These are phyloP conservation scores for Stichopus chloronotus DNA, from an alignment of 35 echinoderm and acorn worm genomes.

Conservation along the genomic window DNA sequence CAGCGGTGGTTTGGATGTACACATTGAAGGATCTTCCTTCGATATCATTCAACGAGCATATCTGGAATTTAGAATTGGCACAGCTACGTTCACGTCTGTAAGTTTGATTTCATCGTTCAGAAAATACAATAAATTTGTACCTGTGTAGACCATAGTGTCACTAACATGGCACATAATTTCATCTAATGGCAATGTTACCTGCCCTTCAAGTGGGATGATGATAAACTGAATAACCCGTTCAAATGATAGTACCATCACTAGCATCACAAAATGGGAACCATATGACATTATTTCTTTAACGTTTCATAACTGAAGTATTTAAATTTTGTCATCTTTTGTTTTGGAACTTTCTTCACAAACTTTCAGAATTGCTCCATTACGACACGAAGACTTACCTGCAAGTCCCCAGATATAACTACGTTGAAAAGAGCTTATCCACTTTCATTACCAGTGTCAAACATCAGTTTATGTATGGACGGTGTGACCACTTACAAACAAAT, in stretches of 20 bases:
- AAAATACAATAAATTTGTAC: too few species aligned
- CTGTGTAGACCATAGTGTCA: too few species aligned
- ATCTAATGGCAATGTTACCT: too few species aligned
- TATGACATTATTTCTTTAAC: too few species aligned
- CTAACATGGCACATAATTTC: too few species aligned
- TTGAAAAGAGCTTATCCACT: neutral
- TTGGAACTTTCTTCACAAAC: neutral
- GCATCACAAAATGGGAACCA: too few species aligned
- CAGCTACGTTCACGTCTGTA: neutral
- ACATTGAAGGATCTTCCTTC: neutral
- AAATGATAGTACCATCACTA: too few species aligned
- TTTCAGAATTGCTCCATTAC: neutral
- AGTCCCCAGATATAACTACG: neutral
- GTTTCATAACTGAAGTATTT: too few species aligned
- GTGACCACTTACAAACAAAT: neutral
- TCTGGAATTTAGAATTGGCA: neutral
- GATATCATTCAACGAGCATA: neutral
- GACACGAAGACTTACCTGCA: neutral
- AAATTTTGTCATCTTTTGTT: neutral
- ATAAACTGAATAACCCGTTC: too few species aligned
- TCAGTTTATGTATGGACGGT: slow-evolving; percentile 17
- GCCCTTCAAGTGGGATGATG: too few species aligned
- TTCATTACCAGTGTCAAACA: neutral
- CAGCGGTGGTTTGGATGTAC: neutral
- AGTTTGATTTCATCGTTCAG: neutral